Percentiles rank a stretch among this genome's conserved stretches.
These are phyloP conservation scores for Dermatemys mawii DNA, from an alignment of 2,113 vertebrate genomes.

Conservation along the genomic window DNA sequence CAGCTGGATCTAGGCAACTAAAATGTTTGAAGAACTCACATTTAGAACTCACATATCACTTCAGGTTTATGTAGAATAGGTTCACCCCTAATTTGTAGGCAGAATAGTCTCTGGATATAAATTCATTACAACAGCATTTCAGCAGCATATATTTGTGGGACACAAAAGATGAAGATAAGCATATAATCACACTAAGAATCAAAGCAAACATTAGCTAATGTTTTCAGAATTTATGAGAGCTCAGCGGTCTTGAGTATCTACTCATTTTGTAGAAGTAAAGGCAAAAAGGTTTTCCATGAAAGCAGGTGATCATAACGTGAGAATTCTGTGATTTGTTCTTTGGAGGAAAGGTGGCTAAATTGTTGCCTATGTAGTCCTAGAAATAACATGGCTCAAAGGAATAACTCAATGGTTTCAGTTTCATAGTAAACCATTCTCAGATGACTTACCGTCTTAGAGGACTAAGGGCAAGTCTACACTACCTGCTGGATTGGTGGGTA, in stretches of 20 bases:
- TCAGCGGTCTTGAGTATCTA: not conserved
- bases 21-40: too few species aligned
- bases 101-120: not conserved
- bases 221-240: not conserved
- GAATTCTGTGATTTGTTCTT: constrained; percentile 8
- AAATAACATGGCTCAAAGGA: not conserved
- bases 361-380: not conserved
- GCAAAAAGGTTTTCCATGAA: not conserved
- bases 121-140: not conserved
- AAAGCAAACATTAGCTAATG: not conserved
- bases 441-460: not conserved
- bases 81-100: not conserved
- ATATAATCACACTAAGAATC: not conserved
- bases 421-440: not conserved
- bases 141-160: not conserved
- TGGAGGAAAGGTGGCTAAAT: not conserved
- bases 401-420: not conserved
- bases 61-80: too few species aligned
- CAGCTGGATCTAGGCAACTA: too few species aligned
- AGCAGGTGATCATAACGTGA: not conserved
- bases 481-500: too few species aligned
- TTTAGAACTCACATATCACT: too few species aligned
- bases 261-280: not conserved
- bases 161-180: not conserved
- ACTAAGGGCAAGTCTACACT: too few species aligned